phyloP scores from a whole-genome alignment of 2,888 invertebrate species.

The Dasypolia templi region DNA sequence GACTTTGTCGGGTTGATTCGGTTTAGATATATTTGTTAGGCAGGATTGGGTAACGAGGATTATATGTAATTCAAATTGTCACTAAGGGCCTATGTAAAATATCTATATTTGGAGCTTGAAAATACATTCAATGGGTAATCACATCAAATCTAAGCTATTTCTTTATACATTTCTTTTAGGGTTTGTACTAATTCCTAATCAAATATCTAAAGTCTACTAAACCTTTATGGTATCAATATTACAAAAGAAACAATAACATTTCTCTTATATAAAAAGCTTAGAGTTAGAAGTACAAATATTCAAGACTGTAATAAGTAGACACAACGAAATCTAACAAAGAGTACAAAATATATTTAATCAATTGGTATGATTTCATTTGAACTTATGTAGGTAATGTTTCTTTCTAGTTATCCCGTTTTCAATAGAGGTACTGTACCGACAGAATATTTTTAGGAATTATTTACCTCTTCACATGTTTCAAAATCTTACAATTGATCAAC shows the following conservation, averaged over 20 bases:
- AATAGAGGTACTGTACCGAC: too few relatives aligned
- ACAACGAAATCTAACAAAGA: not conserved
- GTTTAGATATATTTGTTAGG: conserved; percentile 72
- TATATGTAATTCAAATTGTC: conserved; percentile 29
- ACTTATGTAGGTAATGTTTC: too few relatives aligned
- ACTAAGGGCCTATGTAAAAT: conserved; percentile 15
- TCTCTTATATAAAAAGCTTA: not conserved
- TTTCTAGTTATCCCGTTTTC: too few relatives aligned
- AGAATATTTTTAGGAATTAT: too few relatives aligned
- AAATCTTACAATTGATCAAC: too few relatives aligned
- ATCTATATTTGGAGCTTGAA: not conserved
- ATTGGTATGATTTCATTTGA: too few relatives aligned
- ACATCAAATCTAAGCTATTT: not conserved
- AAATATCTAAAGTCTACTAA: not conserved
- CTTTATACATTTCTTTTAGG: not conserved
- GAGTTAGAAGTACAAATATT: not conserved
- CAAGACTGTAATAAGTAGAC: not conserved
- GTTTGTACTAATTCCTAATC: not conserved
- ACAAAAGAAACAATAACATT: not conserved
- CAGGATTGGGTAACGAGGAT: conserved; percentile 55
- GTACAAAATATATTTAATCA: too few relatives aligned
- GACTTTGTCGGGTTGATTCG: conserved; percentile 70
- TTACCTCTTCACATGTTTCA: too few relatives aligned
- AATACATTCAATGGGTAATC: not conserved
- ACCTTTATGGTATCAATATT: not conserved